phyloP scores from a whole-genome alignment of 1,140 invertebrate genomes.

The Bombus superbus region DNA sequence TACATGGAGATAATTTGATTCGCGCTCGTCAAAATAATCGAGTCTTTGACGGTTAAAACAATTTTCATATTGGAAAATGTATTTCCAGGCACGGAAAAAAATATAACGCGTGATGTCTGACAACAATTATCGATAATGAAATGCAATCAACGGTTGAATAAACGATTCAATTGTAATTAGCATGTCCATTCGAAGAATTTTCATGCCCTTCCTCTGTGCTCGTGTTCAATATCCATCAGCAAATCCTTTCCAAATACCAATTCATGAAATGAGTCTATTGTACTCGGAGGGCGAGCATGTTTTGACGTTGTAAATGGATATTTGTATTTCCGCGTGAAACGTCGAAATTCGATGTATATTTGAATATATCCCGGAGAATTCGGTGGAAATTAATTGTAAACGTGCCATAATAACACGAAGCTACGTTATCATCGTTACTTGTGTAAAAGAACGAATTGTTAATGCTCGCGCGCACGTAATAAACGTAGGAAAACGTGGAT shows the following conservation, averaged over 20 bases:
- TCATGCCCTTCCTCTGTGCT: not conserved
- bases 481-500: not conserved
- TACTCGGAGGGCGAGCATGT: not conserved
- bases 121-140: not conserved
- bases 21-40: not conserved
- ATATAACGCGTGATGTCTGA: not conserved
- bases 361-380: not conserved
- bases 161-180: slow-evolving; percentile 34
- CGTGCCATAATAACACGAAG: too few relatives aligned
- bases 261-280: slow-evolving; percentile 23
- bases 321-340: slow-evolving; percentile 20
- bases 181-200: not conserved
- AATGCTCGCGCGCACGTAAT: not conserved
- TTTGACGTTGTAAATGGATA: not conserved
- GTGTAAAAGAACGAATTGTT: not conserved
- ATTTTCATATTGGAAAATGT: not conserved
- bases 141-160: not conserved
- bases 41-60: not conserved
- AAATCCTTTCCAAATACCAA: slow-evolving; percentile 4
- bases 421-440: not conserved
- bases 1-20: not conserved
- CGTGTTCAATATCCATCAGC: not conserved
- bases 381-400: not conserved
- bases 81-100: not conserved
- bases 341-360: not conserved